A percentile compares a stretch with the other conserved stretches of the same genome.
Conservation (phyloP, 2,113 vertebrate species). For the Shinisaurus crocodilurus region DNA sequence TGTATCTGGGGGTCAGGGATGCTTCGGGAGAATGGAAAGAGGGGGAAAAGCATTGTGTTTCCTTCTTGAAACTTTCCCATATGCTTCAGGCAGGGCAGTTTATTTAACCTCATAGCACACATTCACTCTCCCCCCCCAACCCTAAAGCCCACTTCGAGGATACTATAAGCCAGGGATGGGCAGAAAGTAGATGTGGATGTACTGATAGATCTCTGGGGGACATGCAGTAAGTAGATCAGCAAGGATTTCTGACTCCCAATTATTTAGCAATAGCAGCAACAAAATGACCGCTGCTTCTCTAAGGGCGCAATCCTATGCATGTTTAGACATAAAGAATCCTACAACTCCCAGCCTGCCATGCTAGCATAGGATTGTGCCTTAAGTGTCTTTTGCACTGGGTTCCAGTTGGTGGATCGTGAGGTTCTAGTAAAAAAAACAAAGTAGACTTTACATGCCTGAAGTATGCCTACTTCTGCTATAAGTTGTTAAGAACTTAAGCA, state of each 20-base stretch:
- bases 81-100: neutral
- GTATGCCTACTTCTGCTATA: neutral
- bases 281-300: neutral
- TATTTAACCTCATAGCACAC: neutral
- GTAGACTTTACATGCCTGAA: neutral
- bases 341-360: too few species aligned
- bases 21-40: neutral
- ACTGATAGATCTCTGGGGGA: neutral
- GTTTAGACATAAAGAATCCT: too few species aligned
- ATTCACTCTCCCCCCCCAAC: neutral
- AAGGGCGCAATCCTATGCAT: too few species aligned
- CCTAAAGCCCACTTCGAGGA: neutral
- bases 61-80: neutral
- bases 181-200: neutral
- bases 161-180: neutral
- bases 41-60: neutral
- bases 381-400: neutral
- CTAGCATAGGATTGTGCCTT: too few species aligned
- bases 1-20: neutral
- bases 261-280: neutral
- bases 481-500: neutral
- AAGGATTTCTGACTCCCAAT: neutral
- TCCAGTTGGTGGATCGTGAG: neutral
- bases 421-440: neutral
- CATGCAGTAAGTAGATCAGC: neutral